Evolutionary conservation across 1,140 invertebrate genomes (phyloP).

Genomic region (Doryteuthis pealeii): DNA sequence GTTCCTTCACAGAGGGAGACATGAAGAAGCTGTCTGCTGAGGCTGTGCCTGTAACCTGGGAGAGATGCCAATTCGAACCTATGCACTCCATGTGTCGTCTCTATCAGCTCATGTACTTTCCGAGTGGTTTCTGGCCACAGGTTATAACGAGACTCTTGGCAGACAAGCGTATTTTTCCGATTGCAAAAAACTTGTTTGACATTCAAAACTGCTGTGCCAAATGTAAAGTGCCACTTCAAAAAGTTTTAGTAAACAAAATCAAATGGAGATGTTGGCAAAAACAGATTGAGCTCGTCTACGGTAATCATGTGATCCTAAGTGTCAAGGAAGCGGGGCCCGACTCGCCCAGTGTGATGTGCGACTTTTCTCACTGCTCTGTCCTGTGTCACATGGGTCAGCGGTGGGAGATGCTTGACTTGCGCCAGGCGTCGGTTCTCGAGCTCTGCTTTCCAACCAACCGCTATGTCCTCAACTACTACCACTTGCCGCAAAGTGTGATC

Average conservation of each 20-base stretch:
- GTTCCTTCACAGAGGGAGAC: too few species aligned
- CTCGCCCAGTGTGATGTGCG: slow-evolving; percentile 59
- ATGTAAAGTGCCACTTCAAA: not conserved
- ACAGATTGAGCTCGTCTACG: slow-evolving; percentile 83
- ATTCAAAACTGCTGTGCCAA: not conserved
- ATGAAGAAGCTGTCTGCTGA: too few species aligned
- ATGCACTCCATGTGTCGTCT: slow-evolving; percentile 54
- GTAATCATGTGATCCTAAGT: slow-evolving; percentile 55
- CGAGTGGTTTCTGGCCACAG: slow-evolving; percentile 96
- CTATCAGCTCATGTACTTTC: slow-evolving; percentile 88
- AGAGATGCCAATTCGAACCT: not conserved
- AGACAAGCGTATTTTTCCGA: slow-evolving; percentile 67
- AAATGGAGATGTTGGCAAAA: slow-evolving; percentile 97
- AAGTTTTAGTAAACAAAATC: not conserved
- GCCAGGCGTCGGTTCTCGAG: slow-evolving; percentile 80
- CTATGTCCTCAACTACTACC: slow-evolving; percentile 67
- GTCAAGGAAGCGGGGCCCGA: slow-evolving; percentile 41
- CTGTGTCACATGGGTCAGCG: slow-evolving; percentile 47
- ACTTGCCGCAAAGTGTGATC: not conserved
- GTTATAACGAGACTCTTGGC: slow-evolving; percentile 89
- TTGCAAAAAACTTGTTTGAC: slow-evolving; percentile 37
- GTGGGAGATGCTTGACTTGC: slow-evolving; percentile 69
- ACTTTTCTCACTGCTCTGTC: slow-evolving; percentile 57
- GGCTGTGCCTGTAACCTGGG: too few species aligned
- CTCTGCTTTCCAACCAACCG: slow-evolving; percentile 79